These are phyloP conservation scores for Probaryconus sp. DNA, from an alignment of 1,140 invertebrate genomes.

Conservation along the genomic window DNA sequence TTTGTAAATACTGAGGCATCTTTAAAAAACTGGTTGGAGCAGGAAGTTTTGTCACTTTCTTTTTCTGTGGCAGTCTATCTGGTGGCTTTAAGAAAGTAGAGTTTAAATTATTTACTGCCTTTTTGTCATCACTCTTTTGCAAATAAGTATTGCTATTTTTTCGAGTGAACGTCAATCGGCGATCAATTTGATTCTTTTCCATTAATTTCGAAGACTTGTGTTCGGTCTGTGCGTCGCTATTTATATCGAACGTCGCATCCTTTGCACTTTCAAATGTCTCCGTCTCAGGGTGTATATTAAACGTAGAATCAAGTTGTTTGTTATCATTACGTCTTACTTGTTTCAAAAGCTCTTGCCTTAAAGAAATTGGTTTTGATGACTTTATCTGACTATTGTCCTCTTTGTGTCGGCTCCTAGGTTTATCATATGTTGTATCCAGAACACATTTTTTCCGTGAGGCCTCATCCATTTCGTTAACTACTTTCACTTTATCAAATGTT, in stretches of 20 bases:
- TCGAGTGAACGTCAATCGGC: conserved; percentile 34
- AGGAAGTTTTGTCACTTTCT: conserved; percentile 37
- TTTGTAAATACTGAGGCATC: conserved; percentile 72
- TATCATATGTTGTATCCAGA: too few species aligned
- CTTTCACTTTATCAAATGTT: too few species aligned
- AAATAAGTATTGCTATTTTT: conserved; percentile 43
- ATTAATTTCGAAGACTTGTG: conserved; percentile 15
- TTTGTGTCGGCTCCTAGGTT: too few species aligned
- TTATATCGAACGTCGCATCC: conserved; percentile 32
- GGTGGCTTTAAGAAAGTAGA: conserved; percentile 35
- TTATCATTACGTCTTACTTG: conserved; percentile 59
- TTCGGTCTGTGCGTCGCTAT: conserved; percentile 4
- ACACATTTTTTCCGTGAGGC: too few species aligned
- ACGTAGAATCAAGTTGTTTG: conserved; percentile 62
- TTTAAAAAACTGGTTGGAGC: conserved; percentile 66
- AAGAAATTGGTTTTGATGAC: conserved; percentile 17
- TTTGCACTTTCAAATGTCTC: conserved; percentile 22
- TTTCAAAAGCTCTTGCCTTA: conserved; percentile 65
- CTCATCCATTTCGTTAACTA: too few species aligned
- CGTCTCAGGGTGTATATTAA: conserved; percentile 49
- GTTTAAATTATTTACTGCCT: conserved; percentile 31
- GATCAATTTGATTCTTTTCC: conserved; percentile 38
- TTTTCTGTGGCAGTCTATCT: conserved; percentile 7
- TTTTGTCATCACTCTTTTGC: conserved; percentile 22
- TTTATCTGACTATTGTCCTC: conserved; percentile 5